Percentiles rank a stretch among this genome's conserved stretches.
Conservation (phyloP, 2,113 vertebrate genomes). For the Dissostichus mawsoni region DNA sequence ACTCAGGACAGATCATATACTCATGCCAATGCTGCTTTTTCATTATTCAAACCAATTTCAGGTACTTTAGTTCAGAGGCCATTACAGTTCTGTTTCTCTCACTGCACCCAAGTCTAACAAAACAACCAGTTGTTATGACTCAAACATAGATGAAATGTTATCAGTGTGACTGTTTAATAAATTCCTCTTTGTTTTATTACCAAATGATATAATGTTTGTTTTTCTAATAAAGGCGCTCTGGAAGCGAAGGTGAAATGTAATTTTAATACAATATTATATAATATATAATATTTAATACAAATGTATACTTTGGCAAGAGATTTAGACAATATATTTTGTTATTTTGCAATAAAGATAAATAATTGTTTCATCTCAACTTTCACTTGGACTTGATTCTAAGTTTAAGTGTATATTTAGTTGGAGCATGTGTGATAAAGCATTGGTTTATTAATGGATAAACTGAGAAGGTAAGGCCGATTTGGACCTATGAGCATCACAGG, state of each 20-base stretch:
- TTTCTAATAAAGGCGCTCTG: not conserved
- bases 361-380: not conserved
- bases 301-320: no score
- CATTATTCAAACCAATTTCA: no score
- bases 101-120: not conserved
- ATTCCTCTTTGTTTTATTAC: not conserved
- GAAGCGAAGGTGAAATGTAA: not conserved
- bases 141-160: not conserved
- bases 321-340: not conserved
- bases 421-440: not conserved
- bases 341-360: not conserved
- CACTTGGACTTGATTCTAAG: not conserved
- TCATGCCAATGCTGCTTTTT: not conserved
- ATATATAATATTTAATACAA: not conserved
- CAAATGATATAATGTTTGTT: not conserved
- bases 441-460: not conserved
- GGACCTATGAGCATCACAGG: constrained; percentile 1
- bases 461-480: constrained; percentile 2
- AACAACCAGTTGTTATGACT: not conserved
- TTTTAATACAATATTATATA: not conserved
- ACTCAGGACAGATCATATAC: not conserved
- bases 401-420: not conserved
- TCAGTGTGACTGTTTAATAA: not conserved
- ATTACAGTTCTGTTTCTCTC: not conserved
- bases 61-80: not conserved